Base-by-base conservation (phyloP, 1,140 invertebrate species). In the Hypothenemus hampei region DNA sequence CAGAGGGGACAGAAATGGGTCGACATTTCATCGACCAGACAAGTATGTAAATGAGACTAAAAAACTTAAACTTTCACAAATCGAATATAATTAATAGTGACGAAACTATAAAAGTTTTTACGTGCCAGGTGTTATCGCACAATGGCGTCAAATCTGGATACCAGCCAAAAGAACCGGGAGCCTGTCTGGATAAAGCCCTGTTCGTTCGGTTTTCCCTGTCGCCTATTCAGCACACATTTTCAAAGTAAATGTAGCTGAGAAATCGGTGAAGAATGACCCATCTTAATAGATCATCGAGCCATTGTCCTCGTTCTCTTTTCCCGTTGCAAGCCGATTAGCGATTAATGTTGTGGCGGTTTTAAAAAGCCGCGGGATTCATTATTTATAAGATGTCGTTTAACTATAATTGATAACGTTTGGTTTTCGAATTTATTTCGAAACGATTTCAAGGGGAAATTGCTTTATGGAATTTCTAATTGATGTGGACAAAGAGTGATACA, bases 171-270 rank as follows among this genome's bases (percentile, higher is more conserved):
- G 7, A 19, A 15, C 47, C 57, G 18, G 29, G 46, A n/a, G n/a
- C n/a, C 35, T 29, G 29, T 31, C 53, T 31, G 53, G 45, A 46
- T 47, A 56, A 56, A 33, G 26, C 26, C 40, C 15, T 13, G n/a
- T n/a, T n/a, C n/a, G n/a, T n/a, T 29, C 40, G 18, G 21, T 54
- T n/a, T 54, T 41, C 22, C 21, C 8, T 29, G 22, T 5, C 46
- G 55, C 51, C 51, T 58, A 60, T 63, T 63, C 58, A 60, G 61
- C 55, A 64, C 64, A 65, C 63, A 68, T 67, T 69, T 57, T 67
- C 66, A 58, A 58, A 58, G 66, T 70, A 70, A 70, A 70, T 70
- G 69, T 70, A 70, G 69, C 69, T 70, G 66, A 69, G 66, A 70
- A 70, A 70, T 70, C 62, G 69, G 66, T 70, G 60, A 70, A 67